phyloP scores from a whole-genome alignment of 2,113 vertebrate species.

The Urocolius indicus region DNA sequence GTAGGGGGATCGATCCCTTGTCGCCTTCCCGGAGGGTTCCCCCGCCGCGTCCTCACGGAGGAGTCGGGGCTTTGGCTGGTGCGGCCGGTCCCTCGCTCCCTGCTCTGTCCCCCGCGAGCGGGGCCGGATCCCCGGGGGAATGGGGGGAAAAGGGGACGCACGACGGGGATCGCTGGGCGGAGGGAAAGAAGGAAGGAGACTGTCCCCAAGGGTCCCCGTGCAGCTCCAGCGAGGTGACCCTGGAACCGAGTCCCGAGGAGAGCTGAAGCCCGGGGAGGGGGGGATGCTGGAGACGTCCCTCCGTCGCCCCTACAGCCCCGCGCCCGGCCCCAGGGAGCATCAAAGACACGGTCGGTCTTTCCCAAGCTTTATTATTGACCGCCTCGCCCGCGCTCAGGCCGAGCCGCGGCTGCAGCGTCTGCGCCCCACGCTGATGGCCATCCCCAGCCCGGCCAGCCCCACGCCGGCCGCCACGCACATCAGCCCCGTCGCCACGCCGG shows the following conservation, averaged over 20 bases:
- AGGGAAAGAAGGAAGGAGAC: too few relatives aligned
- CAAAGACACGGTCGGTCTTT: fast-evolving
- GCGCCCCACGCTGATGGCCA: not conserved
- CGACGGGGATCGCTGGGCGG: too few relatives aligned
- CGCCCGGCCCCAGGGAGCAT: not conserved
- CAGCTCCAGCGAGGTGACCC: not conserved
- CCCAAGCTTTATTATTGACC: slow-evolving; percentile 11
- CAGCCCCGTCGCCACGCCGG: not conserved
- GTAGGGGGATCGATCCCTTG: too few relatives aligned
- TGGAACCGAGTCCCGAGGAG: not conserved
- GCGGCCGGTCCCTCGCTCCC: too few relatives aligned
- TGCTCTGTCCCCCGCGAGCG: too few relatives aligned
- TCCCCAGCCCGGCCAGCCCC: not conserved
- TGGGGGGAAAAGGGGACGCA: too few relatives aligned
- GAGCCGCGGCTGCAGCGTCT: not conserved
- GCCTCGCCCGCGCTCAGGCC: fast-evolving
- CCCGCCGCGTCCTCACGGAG: too few relatives aligned
- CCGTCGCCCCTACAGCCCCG: fast-evolving
- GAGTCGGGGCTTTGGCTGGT: too few relatives aligned
- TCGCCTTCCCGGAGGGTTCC: too few relatives aligned
- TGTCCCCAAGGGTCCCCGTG: not conserved
- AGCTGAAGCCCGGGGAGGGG: too few relatives aligned
- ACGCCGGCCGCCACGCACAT: not conserved
- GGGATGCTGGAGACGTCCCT: not conserved
- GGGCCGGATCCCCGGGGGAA: too few relatives aligned